Base-by-base conservation (phyloP, 2,113 vertebrate species). In the Zosterops lateralis region DNA sequence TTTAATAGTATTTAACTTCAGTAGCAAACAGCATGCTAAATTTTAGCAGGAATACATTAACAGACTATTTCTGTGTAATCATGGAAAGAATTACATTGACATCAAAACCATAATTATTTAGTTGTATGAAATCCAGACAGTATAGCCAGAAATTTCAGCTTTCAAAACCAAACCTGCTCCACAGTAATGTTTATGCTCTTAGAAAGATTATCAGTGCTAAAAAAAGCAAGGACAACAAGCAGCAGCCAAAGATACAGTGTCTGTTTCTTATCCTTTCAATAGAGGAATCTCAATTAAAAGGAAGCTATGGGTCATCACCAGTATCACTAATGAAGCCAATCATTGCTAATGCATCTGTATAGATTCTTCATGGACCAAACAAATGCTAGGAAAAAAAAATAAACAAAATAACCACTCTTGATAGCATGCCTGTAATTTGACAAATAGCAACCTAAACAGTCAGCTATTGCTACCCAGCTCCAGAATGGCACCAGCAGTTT, bases 31-130 rank as follows among this genome's bases (percentile, higher is more conserved):
- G 38, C 25, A 60, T 26, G 48, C 58, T 53, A 51, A 68, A 17
- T 75, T 87, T 79, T 87, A 85, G 87, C 91, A 89, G 50, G 9
- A 82, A 61, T 38, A 66, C 3, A 1, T 29, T 40, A 58, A 94
- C 42, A 91, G 73, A 62, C n/a, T 77, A 71, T 76, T 89, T 64
- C 71, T 67, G 31, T 47, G 20, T 40, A 74, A 84, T 75, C 54
- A 65, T 20, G 34, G 54, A 85, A 95, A 79, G 53, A 86, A 72
- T 71, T 76, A 74, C 20, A 81, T 24, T 80, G 64, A 84, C 79
- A 80, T 51, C 40, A 94, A 94, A 95, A 51, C 88, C 92, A 80
- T 83, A 94, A 62, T 71, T 84, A 91, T 68, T 84, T 67, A 71
- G 56, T 24, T 76, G 66, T 50, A 81, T 29, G 34, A 89, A 87